Percentiles rank a stretch among this genome's conserved stretches.
phyloP scores from a whole-genome alignment of 1,140 invertebrate genomes.

The Apis cerana region DNA sequence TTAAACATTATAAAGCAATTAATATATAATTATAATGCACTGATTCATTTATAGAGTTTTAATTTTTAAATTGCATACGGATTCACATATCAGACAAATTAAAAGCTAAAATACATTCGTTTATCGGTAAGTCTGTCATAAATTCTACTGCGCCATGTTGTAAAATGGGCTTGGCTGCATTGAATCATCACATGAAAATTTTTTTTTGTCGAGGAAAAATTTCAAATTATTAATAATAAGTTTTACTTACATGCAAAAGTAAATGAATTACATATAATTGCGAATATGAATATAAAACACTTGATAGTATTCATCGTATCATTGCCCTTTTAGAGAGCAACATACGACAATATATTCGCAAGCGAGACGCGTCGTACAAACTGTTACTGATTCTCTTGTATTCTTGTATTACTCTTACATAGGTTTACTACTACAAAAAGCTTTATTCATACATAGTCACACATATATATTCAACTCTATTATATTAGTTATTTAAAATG shows the following conservation, averaged over 20 bases:
- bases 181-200: slow-evolving; percentile 58
- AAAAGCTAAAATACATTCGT: not conserved
- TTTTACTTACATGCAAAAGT: slow-evolving; percentile 71
- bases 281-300: slow-evolving; percentile 63
- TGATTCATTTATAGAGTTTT: not conserved
- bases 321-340: slow-evolving; percentile 63
- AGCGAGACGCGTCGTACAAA: slow-evolving; percentile 34
- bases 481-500: too few relatives aligned
- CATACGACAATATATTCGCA: not conserved
- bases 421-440: not conserved
- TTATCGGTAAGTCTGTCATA: not conserved
- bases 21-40: not conserved
- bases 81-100: not conserved
- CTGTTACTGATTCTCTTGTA: slow-evolving; percentile 42
- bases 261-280: slow-evolving; percentile 55
- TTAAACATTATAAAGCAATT: not conserved
- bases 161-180: slow-evolving; percentile 72
- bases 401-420: not conserved
- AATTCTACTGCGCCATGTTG: slow-evolving; percentile 66
- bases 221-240: not conserved
- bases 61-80: not conserved
- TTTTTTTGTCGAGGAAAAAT: slow-evolving; percentile 10
- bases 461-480: not conserved
- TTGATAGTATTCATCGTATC: slow-evolving; percentile 71
- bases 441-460: not conserved